These are phyloP conservation scores for Delphinus delphis DNA, from an alignment of 2,113 vertebrate genomes.

Conservation along the genomic window DNA sequence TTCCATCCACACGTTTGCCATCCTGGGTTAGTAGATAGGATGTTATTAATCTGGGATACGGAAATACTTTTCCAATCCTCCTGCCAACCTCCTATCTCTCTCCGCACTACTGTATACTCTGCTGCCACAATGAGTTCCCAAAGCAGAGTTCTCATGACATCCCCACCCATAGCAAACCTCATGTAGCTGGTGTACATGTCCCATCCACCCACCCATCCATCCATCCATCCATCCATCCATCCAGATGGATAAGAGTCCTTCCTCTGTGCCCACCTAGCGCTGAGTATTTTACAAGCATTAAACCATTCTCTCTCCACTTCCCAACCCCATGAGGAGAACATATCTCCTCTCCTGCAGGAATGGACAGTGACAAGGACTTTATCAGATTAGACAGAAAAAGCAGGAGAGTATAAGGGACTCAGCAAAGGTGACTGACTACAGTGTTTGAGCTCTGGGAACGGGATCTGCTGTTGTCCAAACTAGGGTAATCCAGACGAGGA, in stretches of 20 bases:
- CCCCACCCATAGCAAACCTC: neutral
- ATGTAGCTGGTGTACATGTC: fast-evolving
- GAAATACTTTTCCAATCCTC: neutral
- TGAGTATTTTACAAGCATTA: neutral
- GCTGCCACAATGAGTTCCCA: neutral
- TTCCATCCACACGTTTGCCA: no score
- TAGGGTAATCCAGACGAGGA: neutral
- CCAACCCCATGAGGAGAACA: no score
- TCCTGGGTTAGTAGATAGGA: fast-evolving
- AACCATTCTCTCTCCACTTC: neutral
- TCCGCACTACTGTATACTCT: fast-evolving
- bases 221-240: no score
- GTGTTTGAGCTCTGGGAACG: neutral
- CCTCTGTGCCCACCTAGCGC: neutral
- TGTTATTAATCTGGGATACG: no score
- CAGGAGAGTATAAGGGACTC: neutral
- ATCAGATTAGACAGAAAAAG: neutral
- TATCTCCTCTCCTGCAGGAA: neutral
- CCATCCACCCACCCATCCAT: no score
- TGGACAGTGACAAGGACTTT: neutral
- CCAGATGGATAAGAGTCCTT: neutral
- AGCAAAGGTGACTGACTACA: neutral
- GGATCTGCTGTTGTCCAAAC: neutral
- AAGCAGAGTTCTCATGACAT: neutral
- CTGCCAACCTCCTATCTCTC: neutral